These are phyloP conservation scores for Urosaurus nigricauda DNA, from an alignment of 2,797 vertebrate genomes.

Conservation along the genomic window DNA sequence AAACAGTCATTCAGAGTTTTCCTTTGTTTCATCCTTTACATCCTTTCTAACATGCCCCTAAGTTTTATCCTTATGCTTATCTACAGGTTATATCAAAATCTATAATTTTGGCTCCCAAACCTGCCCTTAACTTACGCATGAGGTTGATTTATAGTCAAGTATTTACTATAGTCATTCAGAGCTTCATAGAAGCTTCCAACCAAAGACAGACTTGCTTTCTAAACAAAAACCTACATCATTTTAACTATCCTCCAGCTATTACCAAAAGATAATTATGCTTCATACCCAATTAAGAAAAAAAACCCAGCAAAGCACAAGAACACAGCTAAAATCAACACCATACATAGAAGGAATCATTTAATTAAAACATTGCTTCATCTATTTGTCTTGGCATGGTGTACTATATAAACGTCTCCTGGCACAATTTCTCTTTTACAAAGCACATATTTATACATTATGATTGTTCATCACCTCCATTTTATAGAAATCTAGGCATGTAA, in stretches of 20 bases:
- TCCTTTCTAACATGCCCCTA: too few relatives aligned
- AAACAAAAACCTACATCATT: neutral
- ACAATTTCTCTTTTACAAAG: neutral
- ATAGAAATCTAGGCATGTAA: neutral
- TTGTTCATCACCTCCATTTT: neutral
- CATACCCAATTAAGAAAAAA: constrained; percentile 11
- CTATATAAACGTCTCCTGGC: neutral
- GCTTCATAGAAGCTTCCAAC: neutral
- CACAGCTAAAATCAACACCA: neutral
- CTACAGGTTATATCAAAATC: too few relatives aligned
- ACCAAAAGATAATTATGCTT: neutral
- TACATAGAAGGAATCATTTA: neutral
- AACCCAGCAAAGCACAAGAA: neutral
- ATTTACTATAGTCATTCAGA: neutral
- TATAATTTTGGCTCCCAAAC: too few relatives aligned
- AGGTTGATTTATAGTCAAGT: too few relatives aligned
- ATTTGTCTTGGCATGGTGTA: constrained; percentile 5
- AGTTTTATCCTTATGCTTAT: too few relatives aligned
- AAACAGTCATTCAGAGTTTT: too few relatives aligned
- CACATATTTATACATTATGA: constrained; percentile 9
- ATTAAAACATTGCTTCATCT: constrained; percentile 2
- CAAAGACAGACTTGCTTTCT: neutral
- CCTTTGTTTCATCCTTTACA: too few relatives aligned
- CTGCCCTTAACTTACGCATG: too few relatives aligned
- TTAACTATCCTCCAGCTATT: neutral